Evolutionary conservation across 2,113 vertebrate species (phyloP), one percentile per base, ranked within the genome.

Genomic region (Peromyscus californicus): DNA sequence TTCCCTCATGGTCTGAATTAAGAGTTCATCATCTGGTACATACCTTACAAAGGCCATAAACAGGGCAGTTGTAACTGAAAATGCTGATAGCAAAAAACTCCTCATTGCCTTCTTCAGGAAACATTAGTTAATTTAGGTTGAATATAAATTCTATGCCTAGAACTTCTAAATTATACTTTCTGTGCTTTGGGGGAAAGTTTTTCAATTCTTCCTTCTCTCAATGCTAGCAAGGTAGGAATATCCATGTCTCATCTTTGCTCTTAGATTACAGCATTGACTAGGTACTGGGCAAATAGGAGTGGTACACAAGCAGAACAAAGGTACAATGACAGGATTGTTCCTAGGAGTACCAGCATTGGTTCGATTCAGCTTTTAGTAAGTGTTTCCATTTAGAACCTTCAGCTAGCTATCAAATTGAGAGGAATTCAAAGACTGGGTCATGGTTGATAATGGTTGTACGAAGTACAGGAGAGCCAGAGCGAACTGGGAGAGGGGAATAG

Each of bases 321-420:
- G 0, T 86, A 65, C 48, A 74, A n/a, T 79, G 3, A 24, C 48
- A 17, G 24, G 4, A 98, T 98, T n/a, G 33, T 31, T 97, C 97
- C 98, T 97, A 98, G 95, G 86, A 69, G 3, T 91, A 86, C 96
- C 97, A 98, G 94, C 2, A 51, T 61, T 93, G 80, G 80, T 97
- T 88, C 88, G 42, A 29, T 78, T 90, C 91, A 97, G 74, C 67
- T 95, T 90, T 91, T 93, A n/a, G 69, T 97, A 98, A 98, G 91
- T 36, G 42, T 19, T 90, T 95, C 90, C 83, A 45, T 93, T 97
- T 75, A 33, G 80, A 74, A 51, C 45, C 59, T 93, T 96, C 72
- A 0, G 0, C 36, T 42, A 80, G 87, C 36, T 95, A 57, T 85
- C 83, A 91, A 85, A 33, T 16, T 83, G 89, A 92, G 0, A 97